Base-by-base conservation (phyloP, 2,888 invertebrate species). In the Agrochola lychnidis region DNA sequence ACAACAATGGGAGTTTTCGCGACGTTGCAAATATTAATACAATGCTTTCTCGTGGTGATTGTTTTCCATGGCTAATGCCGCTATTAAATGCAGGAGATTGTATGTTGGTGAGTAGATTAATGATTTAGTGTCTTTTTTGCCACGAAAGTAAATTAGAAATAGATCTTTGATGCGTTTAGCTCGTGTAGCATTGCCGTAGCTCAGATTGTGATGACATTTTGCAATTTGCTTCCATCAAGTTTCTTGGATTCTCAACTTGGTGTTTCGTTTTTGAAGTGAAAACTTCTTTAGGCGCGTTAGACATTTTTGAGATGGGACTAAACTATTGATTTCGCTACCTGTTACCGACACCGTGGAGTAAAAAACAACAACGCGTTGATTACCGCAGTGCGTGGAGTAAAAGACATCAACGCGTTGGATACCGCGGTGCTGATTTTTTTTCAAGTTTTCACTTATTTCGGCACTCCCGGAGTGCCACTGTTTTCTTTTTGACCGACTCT, bases 1-100 rank as follows among this genome's bases (percentile, higher is more conserved):
- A 19, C 1, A 70, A 86, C 76, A 86, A 86, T 82, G 59, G 76
- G 12, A n/a, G 45, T 76, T 83, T 86, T 81, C 73, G n/a, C 76
- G 69, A 56, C 30, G 42, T 36, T 62, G 70, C n/a, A 71, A 59
- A 85, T 85, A 79, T 71, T 61, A 84, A 84, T 78, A 84, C 86
- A 86, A 86, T 84, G 78, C 78, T 86, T 78, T 86, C 78, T 72
- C 67, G 45, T 14, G 36, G 40, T 64, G 22, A 77, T 72, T 80
- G 70, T 76, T 77, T 80, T 67, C 72, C 79, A 80, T 70, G 70
- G 48, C 51, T 82, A 74, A 74, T 68, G 59, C 48, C 6, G 57
- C 53, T 36, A 82, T 81, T 84, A 82, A 63, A 66, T 63, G 30
- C 71, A 40, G 12, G 22, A 64, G 64, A 67, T 53, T 73, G 63